These are phyloP conservation scores for Meriones psammophilus DNA, from an alignment of 2,797 vertebrate genomes.

Conservation along the genomic window DNA sequence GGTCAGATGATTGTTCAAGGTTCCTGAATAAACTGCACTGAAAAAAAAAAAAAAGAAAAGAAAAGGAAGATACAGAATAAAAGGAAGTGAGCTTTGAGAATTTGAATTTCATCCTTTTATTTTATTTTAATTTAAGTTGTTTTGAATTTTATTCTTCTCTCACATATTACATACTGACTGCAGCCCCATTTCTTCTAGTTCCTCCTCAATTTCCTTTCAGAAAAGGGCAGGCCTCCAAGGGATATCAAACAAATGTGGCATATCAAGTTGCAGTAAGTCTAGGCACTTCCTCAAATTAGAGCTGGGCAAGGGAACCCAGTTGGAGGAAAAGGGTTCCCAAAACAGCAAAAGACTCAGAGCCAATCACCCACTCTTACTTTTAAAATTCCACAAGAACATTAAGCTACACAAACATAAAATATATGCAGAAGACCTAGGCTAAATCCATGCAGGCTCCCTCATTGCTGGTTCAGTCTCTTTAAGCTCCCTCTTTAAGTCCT, in stretches of 20 bases:
- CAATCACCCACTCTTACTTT: background rate
- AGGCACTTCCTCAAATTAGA: background rate
- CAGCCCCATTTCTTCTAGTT: background rate
- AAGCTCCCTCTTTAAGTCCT: background rate
- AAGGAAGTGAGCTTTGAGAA: background rate
- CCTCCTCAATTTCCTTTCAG: background rate
- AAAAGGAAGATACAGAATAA: background rate
- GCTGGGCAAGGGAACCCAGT: background rate
- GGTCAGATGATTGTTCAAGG: no score
- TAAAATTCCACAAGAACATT: background rate
- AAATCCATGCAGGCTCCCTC: background rate
- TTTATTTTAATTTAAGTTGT: background rate
- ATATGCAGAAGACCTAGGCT: background rate
- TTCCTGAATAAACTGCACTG: no score
- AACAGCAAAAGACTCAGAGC: background rate
- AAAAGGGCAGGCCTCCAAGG: background rate
- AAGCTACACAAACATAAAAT: background rate
- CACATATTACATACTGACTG: background rate
- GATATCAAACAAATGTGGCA: background rate
- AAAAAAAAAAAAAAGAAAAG: no score
- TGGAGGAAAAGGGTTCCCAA: background rate
- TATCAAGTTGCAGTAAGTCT: background rate
- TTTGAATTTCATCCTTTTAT: background rate
- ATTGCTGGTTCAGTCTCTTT: background rate
- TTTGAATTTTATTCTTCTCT: background rate